These are phyloP conservation scores for Nibea coibor DNA, from an alignment of 2,113 vertebrate genomes.

Conservation along the genomic window DNA sequence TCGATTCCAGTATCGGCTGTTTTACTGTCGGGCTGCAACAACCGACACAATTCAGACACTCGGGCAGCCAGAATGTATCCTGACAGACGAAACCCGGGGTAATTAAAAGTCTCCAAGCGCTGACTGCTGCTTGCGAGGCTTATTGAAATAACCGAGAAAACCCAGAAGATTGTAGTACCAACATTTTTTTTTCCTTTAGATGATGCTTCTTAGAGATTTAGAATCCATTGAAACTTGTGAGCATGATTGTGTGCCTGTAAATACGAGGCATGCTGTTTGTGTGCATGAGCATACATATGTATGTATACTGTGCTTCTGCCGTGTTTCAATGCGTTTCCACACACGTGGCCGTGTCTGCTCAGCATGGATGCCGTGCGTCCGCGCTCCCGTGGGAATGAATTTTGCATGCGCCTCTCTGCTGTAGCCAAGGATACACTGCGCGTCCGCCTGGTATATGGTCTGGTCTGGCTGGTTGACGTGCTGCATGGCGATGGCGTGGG, in stretches of 20 bases:
- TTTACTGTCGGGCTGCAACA: background rate
- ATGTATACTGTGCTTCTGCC: background rate
- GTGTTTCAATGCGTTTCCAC: constrained; percentile 6
- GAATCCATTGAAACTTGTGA: background rate
- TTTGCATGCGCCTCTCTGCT: background rate
- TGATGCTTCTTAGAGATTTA: background rate
- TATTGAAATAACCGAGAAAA: background rate
- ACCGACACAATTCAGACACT: background rate
- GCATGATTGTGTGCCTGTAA: background rate
- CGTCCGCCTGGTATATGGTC: constrained; percentile 98
- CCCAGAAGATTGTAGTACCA: background rate
- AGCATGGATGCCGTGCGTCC: background rate
- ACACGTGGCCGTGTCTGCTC: background rate
- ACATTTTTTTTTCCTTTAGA: background rate
- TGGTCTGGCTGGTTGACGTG: constrained; percentile 98
- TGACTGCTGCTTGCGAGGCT: background rate
- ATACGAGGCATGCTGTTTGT: background rate
- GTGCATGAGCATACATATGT: background rate
- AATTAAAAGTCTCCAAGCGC: background rate
- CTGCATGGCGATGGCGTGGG: constrained; percentile 99
- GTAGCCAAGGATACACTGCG: constrained; percentile 93
- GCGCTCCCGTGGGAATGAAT: background rate
- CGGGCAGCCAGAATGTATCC: too few relatives aligned
- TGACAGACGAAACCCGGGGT: background rate
- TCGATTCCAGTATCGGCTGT: background rate